Percentiles rank a stretch among this genome's conserved stretches.
phyloP scores from a whole-genome alignment of 2,113 vertebrate species.

The Ceyx melanurus region DNA sequence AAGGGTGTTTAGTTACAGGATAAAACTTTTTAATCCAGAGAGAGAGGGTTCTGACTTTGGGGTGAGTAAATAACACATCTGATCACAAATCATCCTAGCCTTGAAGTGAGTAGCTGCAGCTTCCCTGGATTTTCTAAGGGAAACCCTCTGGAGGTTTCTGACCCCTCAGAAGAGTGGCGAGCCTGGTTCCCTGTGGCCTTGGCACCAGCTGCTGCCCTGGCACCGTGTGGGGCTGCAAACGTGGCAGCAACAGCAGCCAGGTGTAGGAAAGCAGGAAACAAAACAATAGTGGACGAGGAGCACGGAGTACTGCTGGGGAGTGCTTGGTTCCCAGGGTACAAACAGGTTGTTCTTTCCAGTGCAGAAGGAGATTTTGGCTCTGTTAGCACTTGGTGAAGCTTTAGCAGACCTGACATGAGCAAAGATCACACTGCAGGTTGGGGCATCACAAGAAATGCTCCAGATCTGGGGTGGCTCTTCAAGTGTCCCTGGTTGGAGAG shows the following conservation, averaged over 20 bases:
- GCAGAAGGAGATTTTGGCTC: slow-evolving; percentile 9
- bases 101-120: neutral
- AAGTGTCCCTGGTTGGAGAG: neutral
- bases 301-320: slow-evolving; percentile 13
- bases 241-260: neutral
- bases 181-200: neutral
- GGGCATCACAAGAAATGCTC: neutral
- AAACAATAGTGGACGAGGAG: neutral
- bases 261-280: neutral
- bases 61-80: neutral
- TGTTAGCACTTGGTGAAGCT: neutral
- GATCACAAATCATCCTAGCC: neutral
- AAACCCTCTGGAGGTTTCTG: neutral
- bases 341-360: slow-evolving; percentile 34
- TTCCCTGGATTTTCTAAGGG: neutral
- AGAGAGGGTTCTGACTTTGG: neutral
- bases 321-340: neutral
- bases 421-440: neutral
- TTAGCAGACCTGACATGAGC: neutral
- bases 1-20: neutral
- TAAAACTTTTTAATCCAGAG: neutral
- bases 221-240: neutral
- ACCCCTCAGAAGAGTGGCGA: neutral
- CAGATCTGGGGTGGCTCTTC: neutral
- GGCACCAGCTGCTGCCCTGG: neutral